Percentiles rank a stretch among this genome's conserved stretches.
phyloP scores from a whole-genome alignment of 1,140 invertebrate genomes.

The Dinoponera quadriceps region DNA sequence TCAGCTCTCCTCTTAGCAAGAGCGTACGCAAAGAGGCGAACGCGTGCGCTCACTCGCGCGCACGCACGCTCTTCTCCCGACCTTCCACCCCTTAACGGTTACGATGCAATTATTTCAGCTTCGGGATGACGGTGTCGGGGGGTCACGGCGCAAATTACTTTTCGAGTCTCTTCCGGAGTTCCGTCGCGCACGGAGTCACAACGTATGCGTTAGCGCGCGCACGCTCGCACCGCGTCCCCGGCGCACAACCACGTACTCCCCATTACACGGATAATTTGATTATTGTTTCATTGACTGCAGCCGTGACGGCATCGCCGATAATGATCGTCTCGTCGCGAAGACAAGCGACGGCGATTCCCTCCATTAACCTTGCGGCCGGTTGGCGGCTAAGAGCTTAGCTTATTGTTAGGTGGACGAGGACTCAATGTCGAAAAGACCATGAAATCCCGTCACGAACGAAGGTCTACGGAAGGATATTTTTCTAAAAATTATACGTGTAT shows the following conservation, averaged over 20 bases:
- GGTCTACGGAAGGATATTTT: background rate
- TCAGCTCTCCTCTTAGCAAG: constrained; percentile 4
- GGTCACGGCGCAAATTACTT: constrained; percentile 71
- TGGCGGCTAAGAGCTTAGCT: background rate
- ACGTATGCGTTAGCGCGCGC: background rate
- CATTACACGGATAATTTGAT: constrained; percentile 66
- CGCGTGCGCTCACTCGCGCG: background rate
- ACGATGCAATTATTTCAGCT: constrained; percentile 73
- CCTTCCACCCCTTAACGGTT: constrained; percentile 73
- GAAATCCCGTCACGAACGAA: background rate
- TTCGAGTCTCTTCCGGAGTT: constrained; percentile 60
- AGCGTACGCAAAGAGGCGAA: background rate
- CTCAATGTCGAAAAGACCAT: background rate
- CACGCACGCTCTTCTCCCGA: constrained; percentile 26
- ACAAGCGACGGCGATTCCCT: constrained; percentile 43
- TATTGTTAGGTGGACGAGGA: background rate
- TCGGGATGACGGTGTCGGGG: constrained; percentile 65
- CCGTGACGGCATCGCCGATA: constrained; percentile 49
- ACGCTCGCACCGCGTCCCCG: background rate
- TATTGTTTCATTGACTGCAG: constrained; percentile 69
- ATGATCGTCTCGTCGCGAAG: constrained; percentile 54
- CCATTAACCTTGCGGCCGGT: constrained; percentile 30
- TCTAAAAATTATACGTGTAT: no score
- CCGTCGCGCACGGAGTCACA: constrained; percentile 34
- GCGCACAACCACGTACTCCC: background rate